Evolutionary conservation across 64 coral and sea anemone genomes (phyloP), one percentile per base, ranked within the genome.

Genomic region (Orbicella faveolata): DNA sequence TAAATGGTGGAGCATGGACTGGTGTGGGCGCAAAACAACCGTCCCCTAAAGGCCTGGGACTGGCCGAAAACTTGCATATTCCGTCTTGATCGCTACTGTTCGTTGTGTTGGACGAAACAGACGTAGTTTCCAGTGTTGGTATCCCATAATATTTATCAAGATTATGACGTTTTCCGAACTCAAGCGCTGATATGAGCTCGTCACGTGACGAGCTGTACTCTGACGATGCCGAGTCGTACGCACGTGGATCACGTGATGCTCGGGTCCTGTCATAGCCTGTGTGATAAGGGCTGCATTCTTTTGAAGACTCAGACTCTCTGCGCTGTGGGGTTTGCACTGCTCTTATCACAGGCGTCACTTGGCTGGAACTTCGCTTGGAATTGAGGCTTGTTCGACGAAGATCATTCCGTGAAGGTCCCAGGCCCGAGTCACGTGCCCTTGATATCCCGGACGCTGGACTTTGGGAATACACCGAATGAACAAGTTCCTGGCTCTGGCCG

Each of bases 131-230:
- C 37, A 99, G 91, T 16, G 97, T 99, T 12, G 97, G 97, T 54
- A 93, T 93, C 3, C 97, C 97, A 81, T 99, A 99, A 88, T 91
- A 99, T 61, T 93, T 90, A 61, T 99, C 97, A 20, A 99, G 80
- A 68, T 99, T 95, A 82, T 99, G 90, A 67, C 94, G 77, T 89
- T 99, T 99, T n/a, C 97, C 97, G 76, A 93, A 99, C 72, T 99
- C 97, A 19, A 96, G 91, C 18, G 97, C 97, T 36, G 94, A 79
- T 52, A 92, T 87, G n/a, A 99, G 91, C 66, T 99, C 97, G 52
- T 99, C 97, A 93, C 97, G 97, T 94, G 97, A 99, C 34, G 97
- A 99, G 61, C 97, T 99, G 67, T 99, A 99, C 88, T 99, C 97
- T 1, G 97, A 99, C 15, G 97, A 99, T 20, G 97, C 95, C 37